Conservation (phyloP, 2,113 vertebrate genomes). For the Podiceps cristatus region DNA sequence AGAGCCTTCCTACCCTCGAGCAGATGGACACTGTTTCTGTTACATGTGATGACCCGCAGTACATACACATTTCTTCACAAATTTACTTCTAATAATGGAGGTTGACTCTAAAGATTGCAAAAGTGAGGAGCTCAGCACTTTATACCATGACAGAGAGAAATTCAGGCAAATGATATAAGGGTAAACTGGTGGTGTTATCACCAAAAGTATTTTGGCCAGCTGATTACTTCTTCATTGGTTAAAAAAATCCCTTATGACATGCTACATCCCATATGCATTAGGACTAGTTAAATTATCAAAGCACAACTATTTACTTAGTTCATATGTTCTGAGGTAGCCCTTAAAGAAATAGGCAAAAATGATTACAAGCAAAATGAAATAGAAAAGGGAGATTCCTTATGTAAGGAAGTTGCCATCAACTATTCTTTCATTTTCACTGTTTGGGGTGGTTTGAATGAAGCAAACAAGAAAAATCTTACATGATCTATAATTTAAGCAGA, state of each 20-base stretch:
- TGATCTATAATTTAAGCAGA: background rate
- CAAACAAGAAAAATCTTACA: background rate
- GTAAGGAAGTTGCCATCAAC: background rate
- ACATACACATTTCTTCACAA: background rate
- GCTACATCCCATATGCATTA: background rate
- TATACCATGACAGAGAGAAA: background rate
- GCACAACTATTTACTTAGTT: background rate
- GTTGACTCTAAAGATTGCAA: background rate
- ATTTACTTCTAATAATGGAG: background rate
- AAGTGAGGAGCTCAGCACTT: background rate
- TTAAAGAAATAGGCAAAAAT: background rate
- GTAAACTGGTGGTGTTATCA: background rate
- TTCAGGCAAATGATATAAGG: background rate
- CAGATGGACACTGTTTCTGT: too few species aligned
- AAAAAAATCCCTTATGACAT: background rate
- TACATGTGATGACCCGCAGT: background rate
- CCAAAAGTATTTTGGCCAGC: background rate
- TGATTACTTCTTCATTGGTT: background rate
- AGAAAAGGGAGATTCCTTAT: background rate
- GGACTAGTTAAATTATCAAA: background rate
- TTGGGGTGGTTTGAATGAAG: background rate
- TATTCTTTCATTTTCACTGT: background rate
- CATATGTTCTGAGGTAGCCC: background rate
- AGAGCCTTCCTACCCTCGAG: too few species aligned
- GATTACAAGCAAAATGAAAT: background rate